Base-by-base conservation (phyloP, 2,888 invertebrate species). In the Encarsia formosa region DNA sequence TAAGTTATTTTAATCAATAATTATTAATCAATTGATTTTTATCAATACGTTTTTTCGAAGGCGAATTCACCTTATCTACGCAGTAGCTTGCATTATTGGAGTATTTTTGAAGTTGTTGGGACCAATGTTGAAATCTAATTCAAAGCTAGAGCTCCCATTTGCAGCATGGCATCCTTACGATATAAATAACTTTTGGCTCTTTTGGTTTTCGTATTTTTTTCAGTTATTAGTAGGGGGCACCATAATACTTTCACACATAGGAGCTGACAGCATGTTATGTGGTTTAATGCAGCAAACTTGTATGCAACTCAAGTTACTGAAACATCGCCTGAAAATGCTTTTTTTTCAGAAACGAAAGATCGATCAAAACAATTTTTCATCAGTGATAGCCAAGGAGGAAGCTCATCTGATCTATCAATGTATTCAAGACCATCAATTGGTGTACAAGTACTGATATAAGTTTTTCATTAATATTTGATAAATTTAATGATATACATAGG, bases 221-320 rank as follows among this genome's bases (percentile, higher is more conserved):
- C 54, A 48, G 31, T 32, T 24, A 23, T 16, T 51, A 22, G 35
- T 47, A 16, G 46, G 34, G 13, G 13, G 22, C 9, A 22, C 47
- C 20, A 24, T 40, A 2, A 40, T 39, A 4, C 32, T 19, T 8
- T 39, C 43, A 13, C 43, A 54, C 18, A 43, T 55, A 19, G 55
- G 41, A 8, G 50, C 47, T n/a, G 55, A 55, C 26, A 52, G 41
- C 2, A 38, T 55, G 29, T 26, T 52, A n/a, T 43, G 45, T 9
- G 52, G 55, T 19, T 32, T 55, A 13, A 47, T 55, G 18, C 19
- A 52, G n/a, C 55, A 55, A 35, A 19, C 45, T 2, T 52, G 52
- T 20, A 37, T 48, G 18, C 55, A 55, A 29, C 26, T 55, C 13
- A 37, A 55, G 26, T 38, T 55, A 13, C 16, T 55, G 16, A 55